Percentiles rank a stretch among this genome's conserved stretches.
Conservation (phyloP, 1,140 invertebrate species). For the Mya arenaria region DNA sequence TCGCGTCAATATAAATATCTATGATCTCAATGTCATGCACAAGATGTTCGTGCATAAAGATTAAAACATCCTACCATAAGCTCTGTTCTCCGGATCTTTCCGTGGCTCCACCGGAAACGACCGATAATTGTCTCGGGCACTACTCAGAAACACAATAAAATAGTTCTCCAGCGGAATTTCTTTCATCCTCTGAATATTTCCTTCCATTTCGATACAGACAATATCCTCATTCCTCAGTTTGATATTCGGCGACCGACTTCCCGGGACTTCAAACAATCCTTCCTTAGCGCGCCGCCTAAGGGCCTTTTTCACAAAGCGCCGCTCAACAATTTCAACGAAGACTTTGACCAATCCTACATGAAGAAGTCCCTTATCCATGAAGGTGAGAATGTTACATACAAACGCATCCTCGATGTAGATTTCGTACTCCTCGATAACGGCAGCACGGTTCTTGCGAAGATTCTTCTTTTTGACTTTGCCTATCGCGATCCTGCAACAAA, state of each 20-base stretch:
- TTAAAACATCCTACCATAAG: constrained; percentile 18
- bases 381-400: constrained; percentile 59
- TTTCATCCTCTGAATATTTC: constrained; percentile 60
- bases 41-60: too few species aligned
- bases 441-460: constrained; percentile 44
- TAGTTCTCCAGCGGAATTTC: constrained; percentile 59
- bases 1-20: too few species aligned
- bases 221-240: constrained; percentile 59
- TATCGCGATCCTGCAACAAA: constrained; percentile 52
- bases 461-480: constrained; percentile 59
- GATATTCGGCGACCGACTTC: constrained; percentile 57
- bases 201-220: constrained; percentile 61
- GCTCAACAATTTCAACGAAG: constrained; percentile 60
- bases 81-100: constrained; percentile 56
- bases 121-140: constrained; percentile 60
- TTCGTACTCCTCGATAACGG: constrained; percentile 56
- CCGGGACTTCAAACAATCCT: constrained; percentile 63
- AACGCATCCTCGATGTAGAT: constrained; percentile 56
- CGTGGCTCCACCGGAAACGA: constrained; percentile 62
- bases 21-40: too few species aligned
- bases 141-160: constrained; percentile 60
- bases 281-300: constrained; percentile 56
- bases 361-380: constrained; percentile 58
- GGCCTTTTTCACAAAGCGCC: constrained; percentile 56
- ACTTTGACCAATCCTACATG: constrained; percentile 60